phyloP scores from a whole-genome alignment of 2,113 vertebrate genomes.

The Petrocephalus zakoni region DNA sequence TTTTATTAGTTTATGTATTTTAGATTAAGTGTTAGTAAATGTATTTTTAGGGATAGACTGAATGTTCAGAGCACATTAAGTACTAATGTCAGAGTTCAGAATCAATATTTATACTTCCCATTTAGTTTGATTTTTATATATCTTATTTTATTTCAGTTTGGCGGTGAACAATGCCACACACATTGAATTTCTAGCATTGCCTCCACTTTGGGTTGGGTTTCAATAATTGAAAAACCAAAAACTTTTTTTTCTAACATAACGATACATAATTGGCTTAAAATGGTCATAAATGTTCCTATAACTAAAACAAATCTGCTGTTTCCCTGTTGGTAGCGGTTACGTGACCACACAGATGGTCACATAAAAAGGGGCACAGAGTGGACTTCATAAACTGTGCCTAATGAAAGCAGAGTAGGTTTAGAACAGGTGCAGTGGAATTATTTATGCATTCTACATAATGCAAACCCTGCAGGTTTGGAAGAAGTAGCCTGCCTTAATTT shows the following conservation, averaged over 20 bases:
- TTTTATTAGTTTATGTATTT: background rate
- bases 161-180: background rate
- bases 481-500: background rate
- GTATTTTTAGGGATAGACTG: background rate
- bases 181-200: background rate
- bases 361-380: background rate
- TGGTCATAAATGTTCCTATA: background rate
- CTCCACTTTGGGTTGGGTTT: no score
- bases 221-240: background rate
- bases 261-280: background rate
- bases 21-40: background rate
- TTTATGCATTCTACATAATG: constrained; percentile 1
- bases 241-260: background rate
- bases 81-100: background rate
- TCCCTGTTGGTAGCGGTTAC: background rate
- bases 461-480: background rate
- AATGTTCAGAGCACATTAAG: background rate
- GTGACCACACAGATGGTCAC: background rate
- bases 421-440: background rate
- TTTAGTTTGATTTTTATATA: background rate
- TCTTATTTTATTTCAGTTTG: background rate
- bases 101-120: background rate
- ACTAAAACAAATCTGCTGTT: background rate
- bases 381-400: background rate
- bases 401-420: background rate